Conservation (phyloP, 2,888 invertebrate species). For the Tenthredo distinguenda region DNA sequence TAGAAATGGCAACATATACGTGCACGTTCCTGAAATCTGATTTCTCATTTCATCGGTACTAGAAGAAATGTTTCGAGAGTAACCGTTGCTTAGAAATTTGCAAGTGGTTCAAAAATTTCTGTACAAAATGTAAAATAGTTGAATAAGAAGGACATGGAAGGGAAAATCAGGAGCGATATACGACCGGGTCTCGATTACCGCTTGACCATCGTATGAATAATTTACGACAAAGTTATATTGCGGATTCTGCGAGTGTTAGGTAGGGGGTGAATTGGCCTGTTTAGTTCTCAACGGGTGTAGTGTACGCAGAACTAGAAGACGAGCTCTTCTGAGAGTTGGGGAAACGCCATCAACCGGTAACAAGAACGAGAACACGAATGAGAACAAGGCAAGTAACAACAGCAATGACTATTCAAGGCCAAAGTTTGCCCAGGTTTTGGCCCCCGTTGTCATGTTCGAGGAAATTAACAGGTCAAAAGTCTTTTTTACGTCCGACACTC, state of each 20-base stretch:
- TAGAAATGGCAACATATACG: background rate
- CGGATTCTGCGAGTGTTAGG: background rate
- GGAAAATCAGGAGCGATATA: background rate
- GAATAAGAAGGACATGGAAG: background rate
- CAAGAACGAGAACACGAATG: constrained; percentile 37
- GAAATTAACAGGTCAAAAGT: constrained; percentile 52
- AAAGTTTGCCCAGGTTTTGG: constrained; percentile 15
- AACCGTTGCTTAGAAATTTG: background rate
- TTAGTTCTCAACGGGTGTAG: constrained; percentile 3
- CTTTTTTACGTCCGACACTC: background rate
- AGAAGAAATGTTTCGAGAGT: background rate
- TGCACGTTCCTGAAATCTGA: background rate
- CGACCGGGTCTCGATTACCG: background rate
- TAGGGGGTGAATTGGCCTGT: background rate
- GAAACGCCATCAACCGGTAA: background rate
- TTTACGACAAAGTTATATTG: background rate
- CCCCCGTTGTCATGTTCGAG: constrained; percentile 20
- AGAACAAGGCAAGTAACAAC: constrained; percentile 41
- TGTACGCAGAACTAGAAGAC: background rate
- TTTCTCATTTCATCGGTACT: background rate
- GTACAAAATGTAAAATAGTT: background rate
- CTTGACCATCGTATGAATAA: background rate
- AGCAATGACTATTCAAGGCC: constrained; percentile 36
- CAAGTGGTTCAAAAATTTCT: background rate
- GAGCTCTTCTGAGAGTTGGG: constrained; percentile 21